Conservation (phyloP, 2,797 vertebrate genomes). For the Phataginus tricuspis region DNA sequence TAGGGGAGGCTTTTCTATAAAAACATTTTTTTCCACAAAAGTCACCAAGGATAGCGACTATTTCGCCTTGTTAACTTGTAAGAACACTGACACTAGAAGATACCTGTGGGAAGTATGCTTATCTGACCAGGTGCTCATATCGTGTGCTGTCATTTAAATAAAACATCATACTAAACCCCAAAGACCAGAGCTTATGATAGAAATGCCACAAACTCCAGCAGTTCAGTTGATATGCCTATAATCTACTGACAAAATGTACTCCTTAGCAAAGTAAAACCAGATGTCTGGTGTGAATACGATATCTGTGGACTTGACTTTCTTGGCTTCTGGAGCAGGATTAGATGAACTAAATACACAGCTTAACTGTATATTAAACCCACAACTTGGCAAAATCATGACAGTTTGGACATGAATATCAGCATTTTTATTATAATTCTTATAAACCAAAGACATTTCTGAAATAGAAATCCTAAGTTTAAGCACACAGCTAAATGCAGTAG, state of each 20-base stretch:
- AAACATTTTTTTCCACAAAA: conserved; percentile 32
- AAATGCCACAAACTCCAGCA: conserved; percentile 42
- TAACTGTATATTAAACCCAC: conserved; percentile 58
- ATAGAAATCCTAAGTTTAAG: conserved; percentile 62
- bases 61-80: conserved; percentile 20
- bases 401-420: conserved; percentile 55
- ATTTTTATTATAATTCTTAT: conserved; percentile 70
- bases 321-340: conserved; percentile 32
- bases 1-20: neutral
- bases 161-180: conserved; percentile 51
- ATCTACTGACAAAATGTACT: conserved; percentile 57
- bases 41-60: neutral
- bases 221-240: neutral
- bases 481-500: neutral
- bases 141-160: conserved; percentile 39
- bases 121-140: conserved; percentile 44
- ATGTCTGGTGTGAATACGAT: conserved; percentile 58
- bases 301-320: conserved; percentile 59
- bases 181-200: conserved; percentile 36
- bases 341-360: conserved; percentile 62
- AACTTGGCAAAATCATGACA: conserved; percentile 66
- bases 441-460: conserved; percentile 62
- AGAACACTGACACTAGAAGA: conserved; percentile 33
- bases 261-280: conserved; percentile 43
- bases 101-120: conserved; percentile 21